Evolutionary conservation across 2,888 invertebrate species (phyloP).

Genomic region (Kuschelorhynchus macadamiae): DNA sequence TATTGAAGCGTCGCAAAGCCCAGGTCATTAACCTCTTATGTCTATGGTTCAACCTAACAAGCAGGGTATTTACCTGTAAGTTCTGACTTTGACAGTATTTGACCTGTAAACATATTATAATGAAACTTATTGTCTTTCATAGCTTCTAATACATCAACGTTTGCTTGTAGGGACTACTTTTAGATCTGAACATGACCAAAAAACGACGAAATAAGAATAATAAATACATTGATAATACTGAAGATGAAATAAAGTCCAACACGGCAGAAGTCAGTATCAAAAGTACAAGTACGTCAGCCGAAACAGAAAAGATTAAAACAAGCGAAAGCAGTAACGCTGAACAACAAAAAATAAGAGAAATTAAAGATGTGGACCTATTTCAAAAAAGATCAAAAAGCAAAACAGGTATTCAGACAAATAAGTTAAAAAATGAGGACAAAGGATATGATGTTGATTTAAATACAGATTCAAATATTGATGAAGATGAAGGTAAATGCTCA

Average conservation of each 20-base stretch:
- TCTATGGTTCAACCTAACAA: no score
- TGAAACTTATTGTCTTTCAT: no score
- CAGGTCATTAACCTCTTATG: no score
- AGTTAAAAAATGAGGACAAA: constrained; percentile 56
- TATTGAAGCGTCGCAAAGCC: no score
- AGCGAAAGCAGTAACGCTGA: constrained; percentile 64
- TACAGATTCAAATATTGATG: constrained; percentile 60
- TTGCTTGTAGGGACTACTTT: no score
- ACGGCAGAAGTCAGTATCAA: constrained; percentile 67
- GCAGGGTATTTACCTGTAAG: no score
- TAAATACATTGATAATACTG: constrained; percentile 70
- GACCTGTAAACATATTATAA: no score
- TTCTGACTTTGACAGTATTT: no score
- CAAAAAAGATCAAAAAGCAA: constrained; percentile 50
- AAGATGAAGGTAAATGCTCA: constrained; percentile 49
- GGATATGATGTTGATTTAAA: constrained; percentile 61
- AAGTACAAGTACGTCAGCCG: constrained; percentile 69
- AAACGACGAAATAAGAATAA: constrained; percentile 74
- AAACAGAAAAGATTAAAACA: constrained; percentile 67
- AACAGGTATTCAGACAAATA: constrained; percentile 54
- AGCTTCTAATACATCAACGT: no score
- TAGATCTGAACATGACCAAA: constrained; percentile 71
- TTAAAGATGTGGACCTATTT: constrained; percentile 65
- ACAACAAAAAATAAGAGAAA: constrained; percentile 47
- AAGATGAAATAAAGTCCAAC: constrained; percentile 56